Evolutionary conservation across 2,113 vertebrate species (phyloP).

Genomic region (Xyliphius kryptos): DNA sequence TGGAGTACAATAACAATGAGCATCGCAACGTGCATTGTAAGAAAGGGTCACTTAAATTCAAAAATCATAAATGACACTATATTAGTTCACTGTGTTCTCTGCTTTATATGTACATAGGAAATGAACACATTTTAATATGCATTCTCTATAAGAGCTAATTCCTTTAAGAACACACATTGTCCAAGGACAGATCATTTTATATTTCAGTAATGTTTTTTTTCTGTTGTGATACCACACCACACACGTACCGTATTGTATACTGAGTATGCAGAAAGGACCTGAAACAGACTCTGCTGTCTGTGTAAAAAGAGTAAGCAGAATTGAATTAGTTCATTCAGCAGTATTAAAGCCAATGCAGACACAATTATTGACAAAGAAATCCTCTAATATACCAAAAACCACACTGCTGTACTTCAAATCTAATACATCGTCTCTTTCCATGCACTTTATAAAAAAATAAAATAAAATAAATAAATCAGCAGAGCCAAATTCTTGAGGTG

Average conservation of each 20-base stretch:
- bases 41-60: too few species aligned
- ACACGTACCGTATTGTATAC: conserved; percentile 81
- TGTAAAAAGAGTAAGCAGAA: conserved; percentile 44
- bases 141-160: too few species aligned
- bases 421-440: conserved; percentile 3
- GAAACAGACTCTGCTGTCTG: conserved; percentile 78
- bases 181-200: too few species aligned
- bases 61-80: too few species aligned
- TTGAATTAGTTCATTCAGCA: conserved; percentile 9
- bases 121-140: too few species aligned
- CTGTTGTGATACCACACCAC: background rate
- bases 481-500: conserved; percentile 25
- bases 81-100: too few species aligned
- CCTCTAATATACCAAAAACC: background rate
- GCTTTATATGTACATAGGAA: too few species aligned
- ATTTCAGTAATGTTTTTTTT: background rate
- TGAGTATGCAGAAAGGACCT: conserved; percentile 76
- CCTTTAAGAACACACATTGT: too few species aligned
- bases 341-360: background rate
- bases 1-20: too few species aligned
- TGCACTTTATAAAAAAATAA: background rate
- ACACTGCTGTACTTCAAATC: conserved; percentile 3
- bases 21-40: too few species aligned
- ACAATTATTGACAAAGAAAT: background rate
- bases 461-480: conserved; percentile 10